Evolutionary conservation across 2,888 invertebrate genomes (phyloP).

Genomic region (Emmelina monodactyla): DNA sequence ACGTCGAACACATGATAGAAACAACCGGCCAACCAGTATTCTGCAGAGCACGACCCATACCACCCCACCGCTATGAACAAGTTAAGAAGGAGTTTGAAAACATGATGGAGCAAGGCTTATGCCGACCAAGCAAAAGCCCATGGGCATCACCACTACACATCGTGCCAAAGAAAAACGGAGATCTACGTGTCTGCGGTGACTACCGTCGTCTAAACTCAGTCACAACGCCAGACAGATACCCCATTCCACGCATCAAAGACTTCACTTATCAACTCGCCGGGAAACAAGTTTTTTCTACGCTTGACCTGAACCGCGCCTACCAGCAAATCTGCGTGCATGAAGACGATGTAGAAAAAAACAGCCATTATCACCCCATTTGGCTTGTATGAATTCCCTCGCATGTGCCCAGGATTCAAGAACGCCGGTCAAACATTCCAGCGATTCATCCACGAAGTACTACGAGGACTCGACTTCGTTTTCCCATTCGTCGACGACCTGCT

Average conservation of each 20-base stretch:
- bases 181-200: constrained; percentile 6
- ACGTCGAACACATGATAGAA: constrained; percentile 7
- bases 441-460: constrained; percentile 4
- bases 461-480: constrained; percentile 4
- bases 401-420: constrained; percentile 9
- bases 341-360: constrained; percentile 13
- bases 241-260: constrained; percentile 12
- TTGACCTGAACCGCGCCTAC: constrained; percentile 16
- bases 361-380: constrained; percentile 11
- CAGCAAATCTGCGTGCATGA: constrained; percentile 11
- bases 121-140: constrained; percentile 3
- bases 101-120: constrained; percentile 10
- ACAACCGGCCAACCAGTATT: constrained; percentile 2
- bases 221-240: no score
- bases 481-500: constrained; percentile 5
- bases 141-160: constrained; percentile 17
- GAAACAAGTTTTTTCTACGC: constrained; percentile 13
- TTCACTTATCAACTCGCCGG: constrained; percentile 14
- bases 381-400: constrained; percentile 11
- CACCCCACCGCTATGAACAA: constrained; percentile 8
- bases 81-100: constrained; percentile 2
- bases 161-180: constrained; percentile 16
- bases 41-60: constrained; percentile 5
- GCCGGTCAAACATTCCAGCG: constrained; percentile 8
- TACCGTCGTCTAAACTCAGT: constrained; percentile 5